Evolutionary conservation across 2,113 vertebrate species (phyloP).

Genomic region (Oceanites oceanicus): DNA sequence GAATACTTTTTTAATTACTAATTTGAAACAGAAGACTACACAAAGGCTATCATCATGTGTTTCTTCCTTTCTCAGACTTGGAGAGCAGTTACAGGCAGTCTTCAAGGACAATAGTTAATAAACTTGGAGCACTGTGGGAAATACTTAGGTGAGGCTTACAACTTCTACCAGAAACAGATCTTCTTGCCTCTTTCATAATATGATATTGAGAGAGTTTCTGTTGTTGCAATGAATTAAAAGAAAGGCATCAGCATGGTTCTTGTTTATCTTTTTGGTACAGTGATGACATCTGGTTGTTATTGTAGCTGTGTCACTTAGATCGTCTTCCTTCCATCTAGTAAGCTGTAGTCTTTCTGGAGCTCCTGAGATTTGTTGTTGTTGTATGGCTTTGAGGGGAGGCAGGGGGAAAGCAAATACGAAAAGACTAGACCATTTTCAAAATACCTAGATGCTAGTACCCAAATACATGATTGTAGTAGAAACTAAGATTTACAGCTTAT

Average conservation of each 20-base stretch:
- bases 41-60: neutral
- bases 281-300: neutral
- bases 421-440: neutral
- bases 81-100: neutral
- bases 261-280: neutral
- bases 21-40: neutral
- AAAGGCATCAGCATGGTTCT: neutral
- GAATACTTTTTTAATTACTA: neutral
- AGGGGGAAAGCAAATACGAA: neutral
- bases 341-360: neutral
- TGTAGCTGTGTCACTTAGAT: neutral
- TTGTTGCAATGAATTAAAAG: neutral
- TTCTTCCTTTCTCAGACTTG: constrained; percentile 28
- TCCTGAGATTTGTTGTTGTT: neutral
- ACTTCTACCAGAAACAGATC: neutral
- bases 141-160: neutral
- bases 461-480: neutral
- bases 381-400: neutral
- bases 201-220: neutral
- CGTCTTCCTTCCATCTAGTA: neutral
- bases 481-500: neutral
- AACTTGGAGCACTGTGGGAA: neutral
- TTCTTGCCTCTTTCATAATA: neutral
- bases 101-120: neutral
- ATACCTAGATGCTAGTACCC: neutral